A percentile compares a stretch with the other conserved stretches of the same genome.
These are phyloP conservation scores for Zootermopsis nevadensis DNA, from an alignment of 2,888 invertebrate genomes.

Conservation along the genomic window DNA sequence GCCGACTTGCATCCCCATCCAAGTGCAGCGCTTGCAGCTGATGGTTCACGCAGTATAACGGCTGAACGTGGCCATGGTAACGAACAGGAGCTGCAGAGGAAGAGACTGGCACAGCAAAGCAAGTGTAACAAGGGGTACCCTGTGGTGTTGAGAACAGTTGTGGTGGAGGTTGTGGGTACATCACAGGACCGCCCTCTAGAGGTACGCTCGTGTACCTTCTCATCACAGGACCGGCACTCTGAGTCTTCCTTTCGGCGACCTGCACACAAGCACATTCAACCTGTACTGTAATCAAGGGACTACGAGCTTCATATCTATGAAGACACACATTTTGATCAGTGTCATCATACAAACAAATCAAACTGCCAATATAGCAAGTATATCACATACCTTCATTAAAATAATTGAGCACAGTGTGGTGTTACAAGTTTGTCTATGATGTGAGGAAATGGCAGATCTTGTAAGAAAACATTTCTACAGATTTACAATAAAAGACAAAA, in stretches of 20 bases:
- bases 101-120: slow-evolving; percentile 60
- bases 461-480: no score
- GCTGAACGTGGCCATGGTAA: slow-evolving; percentile 56
- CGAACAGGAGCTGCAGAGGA: slow-evolving; percentile 43
- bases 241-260: slow-evolving; percentile 45
- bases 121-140: slow-evolving; percentile 59
- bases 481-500: no score
- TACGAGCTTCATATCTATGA: no score
- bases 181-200: slow-evolving; percentile 56
- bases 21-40: slow-evolving; percentile 64
- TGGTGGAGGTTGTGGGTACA: slow-evolving; percentile 60
- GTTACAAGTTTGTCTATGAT: no score
- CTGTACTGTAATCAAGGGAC: no score
- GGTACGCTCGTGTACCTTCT: slow-evolving; percentile 22
- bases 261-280: slow-evolving; percentile 9
- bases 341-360: no score
- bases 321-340: no score
- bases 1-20: slow-evolving; percentile 65
- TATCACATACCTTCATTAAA: no score
- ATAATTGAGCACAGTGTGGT: no score
- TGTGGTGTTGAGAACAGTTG: slow-evolving; percentile 59
- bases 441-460: no score
- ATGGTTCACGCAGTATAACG: slow-evolving; percentile 63
- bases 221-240: slow-evolving; percentile 32
- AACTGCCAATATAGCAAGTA: no score